Evolutionary conservation across 1,140 invertebrate genomes (phyloP).

Genomic region (Daktulosphaira vitifoliae): DNA sequence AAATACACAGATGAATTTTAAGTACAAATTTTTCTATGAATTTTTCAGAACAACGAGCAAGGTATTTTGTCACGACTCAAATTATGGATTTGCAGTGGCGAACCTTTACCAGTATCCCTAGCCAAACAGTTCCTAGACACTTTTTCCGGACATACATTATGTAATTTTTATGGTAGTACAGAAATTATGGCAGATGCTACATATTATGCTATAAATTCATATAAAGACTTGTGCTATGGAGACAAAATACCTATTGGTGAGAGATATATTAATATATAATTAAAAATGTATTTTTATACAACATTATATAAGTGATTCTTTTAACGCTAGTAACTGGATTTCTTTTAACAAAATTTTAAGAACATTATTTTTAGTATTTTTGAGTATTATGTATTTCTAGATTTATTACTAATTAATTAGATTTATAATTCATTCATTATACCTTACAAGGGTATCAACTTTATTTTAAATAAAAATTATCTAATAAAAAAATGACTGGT

Average conservation of each 20-base stretch:
- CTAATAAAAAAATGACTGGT: too few relatives aligned
- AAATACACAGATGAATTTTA: too few relatives aligned
- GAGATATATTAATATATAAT: constrained; percentile 23
- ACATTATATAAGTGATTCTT: too few relatives aligned
- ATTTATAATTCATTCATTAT: too few relatives aligned
- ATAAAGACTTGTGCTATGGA: constrained; percentile 51
- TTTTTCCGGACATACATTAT: constrained; percentile 56
- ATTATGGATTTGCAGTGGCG: constrained; percentile 75
- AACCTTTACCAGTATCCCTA: constrained; percentile 57
- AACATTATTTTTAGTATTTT: too few relatives aligned
- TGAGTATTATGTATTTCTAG: too few relatives aligned
- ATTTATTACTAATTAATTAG: too few relatives aligned
- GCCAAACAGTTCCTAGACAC: constrained; percentile 61
- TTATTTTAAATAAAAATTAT: too few relatives aligned
- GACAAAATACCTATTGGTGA: constrained; percentile 73
- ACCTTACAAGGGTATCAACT: too few relatives aligned
- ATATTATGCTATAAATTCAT: constrained; percentile 49
- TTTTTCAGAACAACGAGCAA: constrained; percentile 1
- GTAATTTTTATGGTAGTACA: constrained; percentile 84
- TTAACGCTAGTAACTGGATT: too few relatives aligned
- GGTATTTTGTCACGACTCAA: constrained; percentile 50
- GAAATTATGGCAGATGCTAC: constrained; percentile 79
- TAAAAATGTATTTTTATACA: background rate
- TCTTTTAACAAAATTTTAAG: too few relatives aligned
- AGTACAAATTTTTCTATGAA: background rate